Conservation (phyloP, 2,113 vertebrate species). For the Malurus alboscapulatus region DNA sequence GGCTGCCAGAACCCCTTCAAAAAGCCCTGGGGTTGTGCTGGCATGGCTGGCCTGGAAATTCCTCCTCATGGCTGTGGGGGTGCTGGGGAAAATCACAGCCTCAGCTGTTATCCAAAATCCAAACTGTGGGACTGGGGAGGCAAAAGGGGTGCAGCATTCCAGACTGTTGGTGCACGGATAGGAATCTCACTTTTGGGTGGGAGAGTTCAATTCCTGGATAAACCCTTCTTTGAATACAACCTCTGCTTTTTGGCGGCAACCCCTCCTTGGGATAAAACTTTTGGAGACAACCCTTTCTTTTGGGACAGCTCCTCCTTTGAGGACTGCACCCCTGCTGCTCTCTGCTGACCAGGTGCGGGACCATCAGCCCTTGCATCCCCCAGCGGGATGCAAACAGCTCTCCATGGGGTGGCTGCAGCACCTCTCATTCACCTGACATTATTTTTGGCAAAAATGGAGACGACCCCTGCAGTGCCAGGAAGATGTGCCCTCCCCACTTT, state of each 20-base stretch:
- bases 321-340: not conserved
- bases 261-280: not conserved
- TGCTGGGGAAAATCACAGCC: not conserved
- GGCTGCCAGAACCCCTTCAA: not conserved
- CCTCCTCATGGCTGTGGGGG: no score
- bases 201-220: not conserved
- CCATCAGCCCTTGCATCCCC: not conserved
- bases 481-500: fast-evolving
- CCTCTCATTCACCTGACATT: fast-evolving
- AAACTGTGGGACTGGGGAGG: not conserved
- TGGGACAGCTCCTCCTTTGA: not conserved
- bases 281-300: not conserved
- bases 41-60: no score
- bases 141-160: not conserved
- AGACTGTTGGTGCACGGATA: conserved; percentile 55
- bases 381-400: not conserved
- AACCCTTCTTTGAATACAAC: not conserved
- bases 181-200: conserved; percentile 54
- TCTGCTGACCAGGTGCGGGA: not conserved
- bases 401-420: fast-evolving
- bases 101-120: not conserved
- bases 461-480: fast-evolving
- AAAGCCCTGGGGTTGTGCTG: not conserved
- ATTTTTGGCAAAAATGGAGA: fast-evolving
- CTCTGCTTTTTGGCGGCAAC: not conserved